phyloP scores from a whole-genome alignment of 2,797 vertebrate species.

The Cottoperca gobio region DNA sequence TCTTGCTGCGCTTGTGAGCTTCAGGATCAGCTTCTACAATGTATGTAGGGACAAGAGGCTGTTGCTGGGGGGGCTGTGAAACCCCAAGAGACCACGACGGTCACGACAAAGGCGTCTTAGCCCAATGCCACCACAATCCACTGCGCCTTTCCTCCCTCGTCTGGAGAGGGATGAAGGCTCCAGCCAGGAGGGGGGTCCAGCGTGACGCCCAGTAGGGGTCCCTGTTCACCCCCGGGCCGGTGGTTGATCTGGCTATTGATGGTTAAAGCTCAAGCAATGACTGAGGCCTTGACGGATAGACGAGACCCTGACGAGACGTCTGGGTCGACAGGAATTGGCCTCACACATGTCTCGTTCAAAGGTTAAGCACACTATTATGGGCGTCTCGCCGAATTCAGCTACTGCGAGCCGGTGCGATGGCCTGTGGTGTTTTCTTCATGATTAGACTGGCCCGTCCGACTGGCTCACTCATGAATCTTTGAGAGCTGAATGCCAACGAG shows the following conservation, averaged over 20 bases:
- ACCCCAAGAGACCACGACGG: conserved; percentile 27
- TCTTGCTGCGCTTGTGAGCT: neutral
- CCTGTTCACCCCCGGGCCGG: conserved; percentile 54
- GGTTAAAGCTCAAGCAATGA: conserved; percentile 47
- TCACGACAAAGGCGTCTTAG: conserved; percentile 35
- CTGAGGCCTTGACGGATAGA: conserved; percentile 51
- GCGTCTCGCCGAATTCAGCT: conserved; percentile 42
- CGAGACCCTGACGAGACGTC: conserved; percentile 60
- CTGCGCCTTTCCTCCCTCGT: conserved; percentile 19
- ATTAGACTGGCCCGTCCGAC: conserved; percentile 64
- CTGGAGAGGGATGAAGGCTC: conserved; percentile 49
- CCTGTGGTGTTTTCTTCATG: conserved; percentile 69
- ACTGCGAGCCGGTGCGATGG: conserved; percentile 46
- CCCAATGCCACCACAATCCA: conserved; percentile 8
- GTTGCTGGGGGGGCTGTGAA: neutral
- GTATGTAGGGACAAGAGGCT: neutral
- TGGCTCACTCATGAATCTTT: conserved; percentile 69
- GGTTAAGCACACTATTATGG: conserved; percentile 76
- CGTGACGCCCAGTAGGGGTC: conserved; percentile 56
- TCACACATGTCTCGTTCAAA: conserved; percentile 68
- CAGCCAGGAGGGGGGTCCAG: conserved; percentile 59
- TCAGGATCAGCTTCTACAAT: neutral
- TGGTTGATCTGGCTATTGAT: conserved; percentile 70
- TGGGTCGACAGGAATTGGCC: conserved; percentile 55
- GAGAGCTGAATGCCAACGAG: conserved; percentile 69